phyloP scores from a whole-genome alignment of 1,140 invertebrate species.

The Dreissena rostriformis region DNA sequence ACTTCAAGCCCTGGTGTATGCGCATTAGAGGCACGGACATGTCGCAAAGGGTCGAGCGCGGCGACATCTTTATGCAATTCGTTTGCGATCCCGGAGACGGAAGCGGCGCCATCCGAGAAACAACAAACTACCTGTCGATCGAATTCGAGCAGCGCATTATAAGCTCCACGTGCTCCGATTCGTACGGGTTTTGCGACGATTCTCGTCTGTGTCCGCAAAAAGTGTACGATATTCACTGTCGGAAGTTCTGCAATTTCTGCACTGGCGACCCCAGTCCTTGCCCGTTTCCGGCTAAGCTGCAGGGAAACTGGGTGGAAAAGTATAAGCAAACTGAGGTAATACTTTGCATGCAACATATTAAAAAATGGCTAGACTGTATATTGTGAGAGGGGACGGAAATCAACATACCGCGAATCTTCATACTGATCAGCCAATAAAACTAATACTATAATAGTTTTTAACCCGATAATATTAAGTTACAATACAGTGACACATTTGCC shows the following conservation, averaged over 20 bases:
- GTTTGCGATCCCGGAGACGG: slow-evolving; percentile 65
- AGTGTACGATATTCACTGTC: slow-evolving; percentile 56
- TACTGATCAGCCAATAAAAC: too few relatives aligned
- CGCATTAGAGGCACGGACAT: slow-evolving; percentile 60
- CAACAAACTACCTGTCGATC: slow-evolving; percentile 60
- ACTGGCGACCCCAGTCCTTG: slow-evolving; percentile 63
- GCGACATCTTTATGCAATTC: slow-evolving; percentile 65
- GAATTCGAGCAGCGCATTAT: slow-evolving; percentile 59
- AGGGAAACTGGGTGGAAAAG: slow-evolving; percentile 65
- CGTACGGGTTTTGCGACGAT: slow-evolving; percentile 54
- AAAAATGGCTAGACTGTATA: too few relatives aligned
- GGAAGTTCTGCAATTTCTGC: slow-evolving; percentile 63
- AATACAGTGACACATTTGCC: too few relatives aligned
- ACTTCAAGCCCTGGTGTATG: slow-evolving; percentile 62
- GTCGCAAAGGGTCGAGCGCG: slow-evolving; percentile 60
- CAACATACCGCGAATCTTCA: too few relatives aligned
- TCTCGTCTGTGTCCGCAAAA: slow-evolving; percentile 27
- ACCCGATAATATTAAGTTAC: too few relatives aligned
- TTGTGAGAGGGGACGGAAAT: too few relatives aligned
- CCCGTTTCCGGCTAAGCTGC: slow-evolving; percentile 62
- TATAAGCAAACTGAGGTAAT: background rate
- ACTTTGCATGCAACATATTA: too few relatives aligned
- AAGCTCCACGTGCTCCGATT: slow-evolving; percentile 66
- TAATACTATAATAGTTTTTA: too few relatives aligned
- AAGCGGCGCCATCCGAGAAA: slow-evolving; percentile 53